Evolutionary conservation across 2,113 vertebrate species (phyloP), one percentile per base, ranked within the genome.

Genomic region (Rhinoptilus africanus): DNA sequence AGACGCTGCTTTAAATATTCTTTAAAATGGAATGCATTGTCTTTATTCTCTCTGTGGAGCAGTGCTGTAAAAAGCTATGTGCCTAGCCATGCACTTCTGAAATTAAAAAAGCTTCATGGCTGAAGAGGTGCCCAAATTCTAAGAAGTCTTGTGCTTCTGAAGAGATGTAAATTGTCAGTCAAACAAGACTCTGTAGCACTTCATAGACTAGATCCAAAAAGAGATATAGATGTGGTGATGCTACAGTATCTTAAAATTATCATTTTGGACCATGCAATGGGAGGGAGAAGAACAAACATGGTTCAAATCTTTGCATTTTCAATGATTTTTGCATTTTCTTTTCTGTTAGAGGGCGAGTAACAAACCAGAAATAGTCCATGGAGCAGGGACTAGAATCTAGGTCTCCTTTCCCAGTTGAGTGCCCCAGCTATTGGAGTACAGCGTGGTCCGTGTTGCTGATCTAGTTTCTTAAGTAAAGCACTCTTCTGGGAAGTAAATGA

Each of bases 41-140:
- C 23, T 78, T 89, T 71, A 47, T 67, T 93, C 5, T 86, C 14
- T 63, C 86, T 71, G 56, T 43, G 43, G 51, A 86, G 23, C 51
- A 77, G 56, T 67, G 35, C 85, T 92, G 20, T 75, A 86, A 85
- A 67, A 47, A 82, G 60, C 76, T 92, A 28, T 26, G 53, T 71
- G 26, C 60, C 51, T 71, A 67, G 68, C 43, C 72, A 15, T 41
- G 54, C 19, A 30, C 60, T 93, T 84, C 60, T 67, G 67, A 91
- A 91, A 87, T 85, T 35, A 48, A 91, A 87, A 89, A 89, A 68
- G 15, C 53, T 85, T 82, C 6, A 15, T 82, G 51, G 39, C 74
- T 91, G 87, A 93, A 91, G 66, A 75, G 62, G 26, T 91, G 69
- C 80, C 89, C 87, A 72, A 60, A 91, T 94, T 84, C 34, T 68